phyloP scores from a whole-genome alignment of 1,140 invertebrate species.

The Drosophila burlai region DNA sequence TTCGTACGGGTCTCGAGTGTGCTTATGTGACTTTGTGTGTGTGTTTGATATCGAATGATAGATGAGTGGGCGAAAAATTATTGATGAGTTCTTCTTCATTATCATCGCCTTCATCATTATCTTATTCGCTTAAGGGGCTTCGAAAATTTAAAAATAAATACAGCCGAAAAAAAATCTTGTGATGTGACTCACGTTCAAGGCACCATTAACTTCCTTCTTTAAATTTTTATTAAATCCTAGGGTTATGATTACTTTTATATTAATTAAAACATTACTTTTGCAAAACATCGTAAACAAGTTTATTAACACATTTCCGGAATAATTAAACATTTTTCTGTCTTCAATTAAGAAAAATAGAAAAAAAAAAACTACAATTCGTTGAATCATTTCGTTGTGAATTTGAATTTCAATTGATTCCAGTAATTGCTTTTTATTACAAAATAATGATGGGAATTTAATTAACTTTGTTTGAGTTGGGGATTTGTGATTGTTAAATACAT shows the following conservation, averaged over 20 bases:
- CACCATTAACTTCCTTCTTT: not conserved
- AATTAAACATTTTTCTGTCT: constrained; percentile 12
- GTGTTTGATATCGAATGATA: constrained; percentile 35
- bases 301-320: constrained; percentile 13
- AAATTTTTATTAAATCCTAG: not conserved
- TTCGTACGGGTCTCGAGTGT: constrained; percentile 12
- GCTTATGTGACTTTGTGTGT: constrained; percentile 12
- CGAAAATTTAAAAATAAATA: constrained; percentile 1
- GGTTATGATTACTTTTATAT: not conserved
- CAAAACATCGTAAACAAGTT: constrained; percentile 6
- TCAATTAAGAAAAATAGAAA: not conserved
- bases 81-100: constrained; percentile 36
- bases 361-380: not conserved
- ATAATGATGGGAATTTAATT: constrained; percentile 22
- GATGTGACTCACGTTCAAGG: not conserved
- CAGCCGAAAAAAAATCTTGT: not conserved
- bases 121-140: constrained; percentile 26
- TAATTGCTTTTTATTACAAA: constrained; percentile 19
- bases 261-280: not conserved
- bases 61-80: constrained; percentile 51
- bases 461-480: not conserved
- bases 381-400: constrained; percentile 16
- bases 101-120: not conserved
- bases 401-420: constrained; percentile 19
- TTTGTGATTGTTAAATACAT: not conserved